phyloP scores from a whole-genome alignment of 2,888 invertebrate species.

The Coremacera marginata region DNA sequence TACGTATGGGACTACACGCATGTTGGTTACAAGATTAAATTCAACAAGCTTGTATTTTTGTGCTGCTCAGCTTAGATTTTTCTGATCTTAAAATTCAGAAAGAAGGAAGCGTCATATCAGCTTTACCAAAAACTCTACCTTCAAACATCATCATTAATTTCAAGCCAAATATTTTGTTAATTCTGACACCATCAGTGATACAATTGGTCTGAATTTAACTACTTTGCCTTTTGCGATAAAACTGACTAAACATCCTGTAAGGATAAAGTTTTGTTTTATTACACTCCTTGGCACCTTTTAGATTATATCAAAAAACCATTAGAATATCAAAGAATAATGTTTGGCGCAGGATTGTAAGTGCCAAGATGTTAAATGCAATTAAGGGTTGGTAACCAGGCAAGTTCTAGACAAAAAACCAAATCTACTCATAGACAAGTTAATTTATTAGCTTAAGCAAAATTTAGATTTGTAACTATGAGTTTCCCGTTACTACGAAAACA shows the following conservation, averaged over 20 bases:
- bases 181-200: background rate
- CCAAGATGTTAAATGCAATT: slow-evolving; percentile 22
- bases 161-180: background rate
- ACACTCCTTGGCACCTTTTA: slow-evolving; percentile 17
- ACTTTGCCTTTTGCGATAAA: slow-evolving; percentile 20
- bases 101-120: no score
- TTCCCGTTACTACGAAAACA: slow-evolving; percentile 14
- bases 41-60: no score
- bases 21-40: no score
- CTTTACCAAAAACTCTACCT: no score
- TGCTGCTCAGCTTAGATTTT: no score
- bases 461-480: slow-evolving; percentile 2
- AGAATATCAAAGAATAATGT: background rate
- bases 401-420: background rate
- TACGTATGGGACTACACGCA: no score
- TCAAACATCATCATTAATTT: no score
- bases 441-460: background rate
- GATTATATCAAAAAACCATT: slow-evolving; percentile 12
- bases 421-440: background rate
- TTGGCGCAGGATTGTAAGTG: background rate
- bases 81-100: no score
- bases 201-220: background rate
- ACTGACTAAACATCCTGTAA: slow-evolving; percentile 7
- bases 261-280: slow-evolving; percentile 25
- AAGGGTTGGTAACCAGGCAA: background rate